phyloP scores from a whole-genome alignment of 2,113 vertebrate species.

The Pelobates fuscus region DNA sequence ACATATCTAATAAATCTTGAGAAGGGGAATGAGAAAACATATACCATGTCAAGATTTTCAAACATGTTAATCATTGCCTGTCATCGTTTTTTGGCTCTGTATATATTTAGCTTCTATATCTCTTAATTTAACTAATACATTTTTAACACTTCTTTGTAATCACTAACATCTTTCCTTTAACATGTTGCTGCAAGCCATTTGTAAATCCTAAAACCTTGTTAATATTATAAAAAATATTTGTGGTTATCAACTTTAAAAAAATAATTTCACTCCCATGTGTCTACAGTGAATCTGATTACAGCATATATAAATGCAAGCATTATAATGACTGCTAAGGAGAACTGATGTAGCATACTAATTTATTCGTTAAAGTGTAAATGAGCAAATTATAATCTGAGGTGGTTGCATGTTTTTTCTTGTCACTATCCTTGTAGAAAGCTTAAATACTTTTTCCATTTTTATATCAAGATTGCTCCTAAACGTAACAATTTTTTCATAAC shows the following conservation, averaged over 20 bases:
- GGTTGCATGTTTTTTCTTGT: slow-evolving; percentile 44
- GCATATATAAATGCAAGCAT: slow-evolving; percentile 66
- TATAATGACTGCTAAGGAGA: slow-evolving; percentile 56
- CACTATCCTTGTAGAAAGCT: slow-evolving; percentile 37
- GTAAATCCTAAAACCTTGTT: slow-evolving; percentile 5
- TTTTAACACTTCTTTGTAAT: not conserved
- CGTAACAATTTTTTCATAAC: no score
- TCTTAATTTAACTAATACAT: no score
- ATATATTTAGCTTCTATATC: no score
- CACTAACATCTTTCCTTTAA: slow-evolving; percentile 39
- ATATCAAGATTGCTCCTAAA: slow-evolving; percentile 5
- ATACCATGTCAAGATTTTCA: no score
- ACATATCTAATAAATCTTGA: no score
- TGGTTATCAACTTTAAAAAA: slow-evolving; percentile 56
- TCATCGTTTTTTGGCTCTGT: no score
- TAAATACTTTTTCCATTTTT: not conserved
- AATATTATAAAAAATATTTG: slow-evolving; percentile 7
- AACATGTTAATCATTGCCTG: no score
- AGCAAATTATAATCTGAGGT: slow-evolving; percentile 54
- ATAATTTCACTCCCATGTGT: slow-evolving; percentile 57
- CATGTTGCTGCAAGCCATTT: slow-evolving; percentile 56
- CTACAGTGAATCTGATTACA: slow-evolving; percentile 58
- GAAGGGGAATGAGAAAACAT: no score
- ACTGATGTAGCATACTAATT: slow-evolving; percentile 62
- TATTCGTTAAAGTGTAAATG: slow-evolving; percentile 71